Base-by-base conservation (phyloP, 1,140 invertebrate species). In the Dreissena rostriformis region DNA sequence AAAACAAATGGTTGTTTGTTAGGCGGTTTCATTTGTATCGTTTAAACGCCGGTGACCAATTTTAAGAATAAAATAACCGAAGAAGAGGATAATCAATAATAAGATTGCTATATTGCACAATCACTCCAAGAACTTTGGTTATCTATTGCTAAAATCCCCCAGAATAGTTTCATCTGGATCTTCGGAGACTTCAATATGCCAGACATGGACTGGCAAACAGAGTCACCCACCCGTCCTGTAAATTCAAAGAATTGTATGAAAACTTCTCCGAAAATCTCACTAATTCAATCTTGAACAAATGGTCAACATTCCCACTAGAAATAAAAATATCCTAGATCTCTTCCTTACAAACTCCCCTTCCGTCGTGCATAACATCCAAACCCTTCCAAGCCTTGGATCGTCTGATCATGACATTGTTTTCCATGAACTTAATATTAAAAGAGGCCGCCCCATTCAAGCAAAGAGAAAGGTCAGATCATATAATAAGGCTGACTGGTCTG, bases 141-240 rank as follows among this genome's bases (percentile, higher is more conserved):
- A 55, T 73, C 57, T 0, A n/a, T 80, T 49, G 53, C 72, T 12
- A 65, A 63, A 65, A 24, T 81, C 22, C 79, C 68, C 17, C 61
- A 57, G 65, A 52, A 72, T 55, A 65, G 67, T 24, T 57, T 72
- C 19, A 57, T 24, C 14, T 81, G 79, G 79, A 24, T 81, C 24
- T 24, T 72, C 24, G 70, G 79, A 24, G 79, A 81, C 51, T 73
- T 81, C 29, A 79, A 81, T 39, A 22, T 81, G 2, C 70, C 79
- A 29, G 70, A 73, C 10, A 63, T 72, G 24, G 24, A 73, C 29
- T 81, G 79, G 79, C 22, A 14, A 22, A 81, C 52, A 19, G 67
- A 66, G 26, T 61, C 70, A 52, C 66, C 26, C 55, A 81, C 72
- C 11, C 55, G 19, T 49, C 70, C n/a, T 73, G 70, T 52, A 81